These are phyloP conservation scores for Temnothorax ravouxi DNA, from an alignment of 2,888 invertebrate species.

Conservation along the genomic window DNA sequence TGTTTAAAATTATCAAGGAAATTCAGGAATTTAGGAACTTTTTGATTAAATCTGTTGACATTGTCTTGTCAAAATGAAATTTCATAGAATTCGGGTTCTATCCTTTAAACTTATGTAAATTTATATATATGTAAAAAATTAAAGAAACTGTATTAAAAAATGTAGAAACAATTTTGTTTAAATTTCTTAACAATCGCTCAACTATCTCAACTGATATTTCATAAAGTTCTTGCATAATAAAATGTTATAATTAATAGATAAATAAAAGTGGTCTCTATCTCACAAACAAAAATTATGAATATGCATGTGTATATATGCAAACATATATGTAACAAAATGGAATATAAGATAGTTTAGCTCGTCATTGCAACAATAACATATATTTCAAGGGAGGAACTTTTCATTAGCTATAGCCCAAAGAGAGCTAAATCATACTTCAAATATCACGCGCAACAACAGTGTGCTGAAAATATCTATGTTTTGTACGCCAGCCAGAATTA, in stretches of 20 bases:
- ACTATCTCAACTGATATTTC: not conserved
- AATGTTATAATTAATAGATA: not conserved
- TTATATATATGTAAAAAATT: not conserved
- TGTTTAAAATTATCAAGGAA: not conserved
- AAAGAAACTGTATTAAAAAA: not conserved
- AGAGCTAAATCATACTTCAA: slow-evolving; percentile 37
- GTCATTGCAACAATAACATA: not conserved
- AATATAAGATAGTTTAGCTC: not conserved
- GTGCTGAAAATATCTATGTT: slow-evolving; percentile 25
- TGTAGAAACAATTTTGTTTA: not conserved
- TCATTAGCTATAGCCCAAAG: slow-evolving; percentile 26
- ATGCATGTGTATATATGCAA: not conserved
- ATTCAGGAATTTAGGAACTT: not conserved
- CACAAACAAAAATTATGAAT: not conserved
- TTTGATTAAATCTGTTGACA: slow-evolving; percentile 17
- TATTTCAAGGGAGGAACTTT: not conserved
- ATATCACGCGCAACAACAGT: not conserved
- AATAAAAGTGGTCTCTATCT: not conserved
- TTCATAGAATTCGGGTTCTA: not conserved
- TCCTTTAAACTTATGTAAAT: not conserved
- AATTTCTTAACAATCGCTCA: not conserved
- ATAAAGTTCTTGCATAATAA: not conserved
- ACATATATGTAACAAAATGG: not conserved
- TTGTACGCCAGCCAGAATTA: slow-evolving; percentile 28
- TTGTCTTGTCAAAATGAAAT: not conserved